These are phyloP conservation scores for Hydrotaea diabolus DNA, from an alignment of 2,888 invertebrate species.

Conservation along the genomic window DNA sequence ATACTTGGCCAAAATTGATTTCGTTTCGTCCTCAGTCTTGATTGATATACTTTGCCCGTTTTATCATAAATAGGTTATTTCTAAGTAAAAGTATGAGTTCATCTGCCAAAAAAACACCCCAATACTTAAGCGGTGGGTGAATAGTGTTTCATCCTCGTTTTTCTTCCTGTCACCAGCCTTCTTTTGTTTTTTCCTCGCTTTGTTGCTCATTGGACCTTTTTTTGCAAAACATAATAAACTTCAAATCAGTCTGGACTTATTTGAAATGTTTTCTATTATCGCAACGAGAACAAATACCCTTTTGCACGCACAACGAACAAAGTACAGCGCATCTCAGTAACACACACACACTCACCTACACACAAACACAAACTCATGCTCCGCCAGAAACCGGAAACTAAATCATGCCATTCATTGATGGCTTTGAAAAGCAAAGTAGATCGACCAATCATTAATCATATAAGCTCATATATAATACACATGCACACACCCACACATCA, in stretches of 20 bases:
- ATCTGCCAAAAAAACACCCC: no score
- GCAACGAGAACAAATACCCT: constrained; percentile 6
- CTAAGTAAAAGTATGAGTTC: no score
- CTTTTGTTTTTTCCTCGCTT: neutral
- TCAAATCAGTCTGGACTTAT: constrained; percentile 62
- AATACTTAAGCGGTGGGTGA: no score
- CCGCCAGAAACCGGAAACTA: constrained; percentile 26
- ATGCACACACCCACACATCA: neutral
- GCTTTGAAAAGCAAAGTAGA: constrained; percentile 24
- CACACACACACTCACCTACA: no score
- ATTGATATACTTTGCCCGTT: no score
- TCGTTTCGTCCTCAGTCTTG: no score
- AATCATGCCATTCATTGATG: constrained; percentile 26
- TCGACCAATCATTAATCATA: constrained; percentile 65
- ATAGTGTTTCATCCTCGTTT: no score
- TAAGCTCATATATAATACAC: constrained; percentile 47
- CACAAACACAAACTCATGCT: no score
- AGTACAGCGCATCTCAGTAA: no score
- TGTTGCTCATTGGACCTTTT: no score
- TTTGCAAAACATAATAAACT: constrained; percentile 63
- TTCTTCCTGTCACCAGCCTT: neutral
- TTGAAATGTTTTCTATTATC: constrained; percentile 19
- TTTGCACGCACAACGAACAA: neutral
- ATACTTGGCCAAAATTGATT: no score
- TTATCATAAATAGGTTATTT: no score